Conservation (phyloP, 2,797 vertebrate genomes). For the Argya squamiceps region DNA sequence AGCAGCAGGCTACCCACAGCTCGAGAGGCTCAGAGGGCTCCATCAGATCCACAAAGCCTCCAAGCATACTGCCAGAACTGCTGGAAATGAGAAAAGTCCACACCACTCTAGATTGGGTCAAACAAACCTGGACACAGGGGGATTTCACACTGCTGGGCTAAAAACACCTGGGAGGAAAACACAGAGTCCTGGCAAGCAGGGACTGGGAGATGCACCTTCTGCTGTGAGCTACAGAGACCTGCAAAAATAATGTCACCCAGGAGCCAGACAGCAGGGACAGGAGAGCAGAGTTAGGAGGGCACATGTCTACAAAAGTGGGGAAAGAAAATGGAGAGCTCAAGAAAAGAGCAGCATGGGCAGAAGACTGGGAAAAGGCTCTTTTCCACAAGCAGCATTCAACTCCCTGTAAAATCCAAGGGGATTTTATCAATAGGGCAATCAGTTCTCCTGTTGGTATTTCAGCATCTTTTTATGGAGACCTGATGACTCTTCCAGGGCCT, state of each 20-base stretch:
- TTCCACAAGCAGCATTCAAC: not conserved
- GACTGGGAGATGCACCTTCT: not conserved
- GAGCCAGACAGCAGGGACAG: not conserved
- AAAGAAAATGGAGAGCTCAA: not conserved
- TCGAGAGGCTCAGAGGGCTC: not conserved
- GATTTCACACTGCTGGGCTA: not conserved
- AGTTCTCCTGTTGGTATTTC: not conserved
- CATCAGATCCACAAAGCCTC: not conserved
- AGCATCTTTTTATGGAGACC: not conserved
- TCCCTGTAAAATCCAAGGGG: not conserved
- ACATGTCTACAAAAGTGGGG: rapidly evolving
- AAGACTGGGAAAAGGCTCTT: not conserved
- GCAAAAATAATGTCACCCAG: not conserved
- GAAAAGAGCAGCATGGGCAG: not conserved
- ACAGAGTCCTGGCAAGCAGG: not conserved
- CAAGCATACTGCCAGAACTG: not conserved
- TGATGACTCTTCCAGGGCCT: not conserved
- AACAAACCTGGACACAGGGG: not conserved
- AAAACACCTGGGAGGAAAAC: not conserved
- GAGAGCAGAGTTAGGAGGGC: not conserved
- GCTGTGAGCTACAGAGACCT: not conserved
- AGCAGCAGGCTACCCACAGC: not conserved
- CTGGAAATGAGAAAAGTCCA: not conserved
- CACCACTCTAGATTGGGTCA: not conserved
- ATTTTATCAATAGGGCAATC: not conserved